Base-by-base conservation (phyloP, 2,113 vertebrate species). In the Caretta caretta region DNA sequence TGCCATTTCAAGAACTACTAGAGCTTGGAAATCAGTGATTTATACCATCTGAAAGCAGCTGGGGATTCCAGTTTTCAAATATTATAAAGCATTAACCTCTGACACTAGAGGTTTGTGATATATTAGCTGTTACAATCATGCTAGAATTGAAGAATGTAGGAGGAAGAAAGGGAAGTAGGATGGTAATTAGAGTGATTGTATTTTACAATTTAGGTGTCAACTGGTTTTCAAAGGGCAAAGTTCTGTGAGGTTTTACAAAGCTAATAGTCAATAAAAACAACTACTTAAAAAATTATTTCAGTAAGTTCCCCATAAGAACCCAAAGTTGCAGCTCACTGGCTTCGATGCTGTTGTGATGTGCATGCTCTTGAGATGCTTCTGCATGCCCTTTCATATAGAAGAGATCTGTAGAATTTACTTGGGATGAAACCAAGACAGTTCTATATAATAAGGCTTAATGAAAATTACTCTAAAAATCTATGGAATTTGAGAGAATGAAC, bases 31-130 rank as follows among this genome's bases (percentile, higher is more conserved):
- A 17, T 5, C 0, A 2, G 65, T 92, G 95, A 92, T 93, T 92
- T 90, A 56, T 80, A 75, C 62, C 80, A 31, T 81, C 83, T 48
- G 38, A 84, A 90, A 87, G 91, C 80, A 51, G 46, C 87, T 85
- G 56, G 80, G 80, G 91, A 90, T 46, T 38, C 8, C 46, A 62
- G 35, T 82, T 93, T 96, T 79, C 87, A 75, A 6, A 2, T 89
- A 24, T 87, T 85, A 85, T 38, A 54, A 72, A 91, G 87, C 86
- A 57, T 91, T 89, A 89, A 25, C 91, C 84, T 87, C 65, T 91
- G 76, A 46, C 83, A 80, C 75, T 62, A 0, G 31, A 7, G 84
- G 35, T 51, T 82, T 22, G 27, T 75, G 87, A 90, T 88, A 29
- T 62, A 56, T 90, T 54, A 75, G 80, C 76, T 80, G 80, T 13